Evolutionary conservation across 2,797 vertebrate genomes (phyloP).

Genomic region (Luscinia megarhynchos): DNA sequence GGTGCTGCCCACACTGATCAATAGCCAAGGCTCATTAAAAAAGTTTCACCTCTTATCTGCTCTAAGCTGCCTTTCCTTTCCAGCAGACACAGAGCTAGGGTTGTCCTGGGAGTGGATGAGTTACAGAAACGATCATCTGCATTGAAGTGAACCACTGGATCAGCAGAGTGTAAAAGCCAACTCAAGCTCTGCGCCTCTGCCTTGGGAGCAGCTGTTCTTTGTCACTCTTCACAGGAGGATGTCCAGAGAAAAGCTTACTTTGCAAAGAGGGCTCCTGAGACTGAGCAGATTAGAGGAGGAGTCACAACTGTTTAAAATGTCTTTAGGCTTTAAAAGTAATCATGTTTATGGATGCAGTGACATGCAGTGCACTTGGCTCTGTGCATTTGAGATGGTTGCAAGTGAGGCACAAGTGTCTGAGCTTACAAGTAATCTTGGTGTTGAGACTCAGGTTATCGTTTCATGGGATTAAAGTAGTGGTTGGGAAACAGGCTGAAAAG

Average conservation of each 20-base stretch:
- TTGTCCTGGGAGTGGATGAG: not conserved
- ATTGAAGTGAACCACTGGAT: not conserved
- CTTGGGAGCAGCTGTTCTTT: constrained; percentile 41
- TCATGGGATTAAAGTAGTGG: not conserved
- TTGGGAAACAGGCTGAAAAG: not conserved
- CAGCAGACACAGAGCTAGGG: not conserved
- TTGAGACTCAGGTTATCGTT: not conserved
- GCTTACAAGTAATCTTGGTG: not conserved
- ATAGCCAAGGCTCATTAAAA: not conserved
- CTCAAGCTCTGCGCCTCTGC: not conserved
- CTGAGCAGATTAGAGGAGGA: not conserved
- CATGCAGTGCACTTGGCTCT: not conserved
- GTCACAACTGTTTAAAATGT: not conserved
- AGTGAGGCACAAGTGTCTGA: not conserved
- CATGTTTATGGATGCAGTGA: not conserved
- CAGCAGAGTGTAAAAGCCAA: not conserved
- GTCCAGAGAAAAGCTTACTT: constrained; percentile 12
- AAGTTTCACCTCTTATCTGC: not conserved
- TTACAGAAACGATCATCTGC: not conserved
- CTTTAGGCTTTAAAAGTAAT: not conserved
- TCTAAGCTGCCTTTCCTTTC: not conserved
- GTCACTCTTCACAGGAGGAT: not conserved
- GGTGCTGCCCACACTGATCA: not conserved
- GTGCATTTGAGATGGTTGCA: not conserved
- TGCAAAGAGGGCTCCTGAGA: constrained; percentile 1